phyloP scores from a whole-genome alignment of 2,113 vertebrate genomes.

The Spilogale gracilis region DNA sequence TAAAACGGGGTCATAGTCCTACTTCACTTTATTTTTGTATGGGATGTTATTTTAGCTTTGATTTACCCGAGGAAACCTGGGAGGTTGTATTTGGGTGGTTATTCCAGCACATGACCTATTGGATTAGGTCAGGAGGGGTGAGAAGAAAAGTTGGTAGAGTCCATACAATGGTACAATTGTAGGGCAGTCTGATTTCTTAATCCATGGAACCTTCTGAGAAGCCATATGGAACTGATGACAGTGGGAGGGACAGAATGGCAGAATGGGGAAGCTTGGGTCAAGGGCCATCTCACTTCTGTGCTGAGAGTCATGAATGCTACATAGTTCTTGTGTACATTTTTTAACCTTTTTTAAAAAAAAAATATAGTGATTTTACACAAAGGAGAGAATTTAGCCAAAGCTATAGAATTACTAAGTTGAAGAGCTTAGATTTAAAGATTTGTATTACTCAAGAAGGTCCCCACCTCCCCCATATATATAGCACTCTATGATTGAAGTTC shows the following conservation, averaged over 20 bases:
- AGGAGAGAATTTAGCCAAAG: neutral
- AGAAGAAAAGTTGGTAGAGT: neutral
- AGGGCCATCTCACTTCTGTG: neutral
- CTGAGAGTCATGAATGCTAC: neutral
- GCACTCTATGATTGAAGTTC: neutral
- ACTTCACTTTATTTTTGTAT: neutral
- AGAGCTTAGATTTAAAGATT: neutral
- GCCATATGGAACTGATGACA: neutral
- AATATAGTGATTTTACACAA: neutral
- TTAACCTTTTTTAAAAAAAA: neutral
- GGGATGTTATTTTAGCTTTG: neutral
- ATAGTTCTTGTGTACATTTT: constrained; percentile 25
- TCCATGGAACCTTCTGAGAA: neutral
- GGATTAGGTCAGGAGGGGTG: neutral
- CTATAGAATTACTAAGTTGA: constrained; percentile 25
- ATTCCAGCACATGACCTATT: neutral
- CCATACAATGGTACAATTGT: neutral
- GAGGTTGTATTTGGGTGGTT: neutral
- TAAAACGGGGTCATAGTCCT: neutral
- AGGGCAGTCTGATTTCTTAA: neutral
- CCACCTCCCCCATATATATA: neutral
- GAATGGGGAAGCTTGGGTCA: neutral
- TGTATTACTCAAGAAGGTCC: neutral
- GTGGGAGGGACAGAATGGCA: neutral
- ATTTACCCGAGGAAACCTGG: neutral